phyloP scores from a whole-genome alignment of 2,888 invertebrate species.

The Drosophila histrio region DNA sequence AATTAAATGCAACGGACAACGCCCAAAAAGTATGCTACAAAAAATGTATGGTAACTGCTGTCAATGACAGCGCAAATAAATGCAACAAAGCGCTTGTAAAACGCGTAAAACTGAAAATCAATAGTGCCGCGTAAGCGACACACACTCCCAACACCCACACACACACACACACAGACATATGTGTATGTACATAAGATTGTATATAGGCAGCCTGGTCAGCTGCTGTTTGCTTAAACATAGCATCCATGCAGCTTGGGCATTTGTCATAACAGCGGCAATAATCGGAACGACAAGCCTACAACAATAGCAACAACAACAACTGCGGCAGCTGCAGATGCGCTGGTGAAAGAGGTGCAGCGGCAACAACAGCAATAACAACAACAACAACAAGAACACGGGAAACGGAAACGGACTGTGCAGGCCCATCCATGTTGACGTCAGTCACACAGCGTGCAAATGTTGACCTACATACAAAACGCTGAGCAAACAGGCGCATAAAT shows the following conservation, averaged over 20 bases:
- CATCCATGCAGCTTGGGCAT: constrained; percentile 45
- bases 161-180: constrained; percentile 6
- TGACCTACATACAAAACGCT: constrained; percentile 76
- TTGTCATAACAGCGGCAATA: constrained; percentile 71
- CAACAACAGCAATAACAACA: constrained; percentile 34
- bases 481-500: constrained; percentile 77
- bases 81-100: constrained; percentile 72
- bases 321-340: constrained; percentile 3
- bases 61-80: constrained; percentile 76
- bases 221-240: constrained; percentile 43
- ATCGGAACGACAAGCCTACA: constrained; percentile 61
- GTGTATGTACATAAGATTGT: constrained; percentile 23
- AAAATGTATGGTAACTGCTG: constrained; percentile 61
- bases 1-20: constrained; percentile 77
- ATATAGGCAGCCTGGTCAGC: constrained; percentile 59
- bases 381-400: constrained; percentile 52
- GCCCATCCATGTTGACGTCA: constrained; percentile 76
- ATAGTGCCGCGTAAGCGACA: constrained; percentile 43
- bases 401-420: constrained; percentile 69
- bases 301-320: constrained; percentile 28
- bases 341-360: constrained; percentile 49
- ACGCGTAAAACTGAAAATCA: constrained; percentile 73
- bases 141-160: constrained; percentile 1
- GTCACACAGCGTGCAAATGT: constrained; percentile 77
- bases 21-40: constrained; percentile 66